Conservation (phyloP, 1,140 invertebrate genomes). For the Dendroctonus valens region DNA sequence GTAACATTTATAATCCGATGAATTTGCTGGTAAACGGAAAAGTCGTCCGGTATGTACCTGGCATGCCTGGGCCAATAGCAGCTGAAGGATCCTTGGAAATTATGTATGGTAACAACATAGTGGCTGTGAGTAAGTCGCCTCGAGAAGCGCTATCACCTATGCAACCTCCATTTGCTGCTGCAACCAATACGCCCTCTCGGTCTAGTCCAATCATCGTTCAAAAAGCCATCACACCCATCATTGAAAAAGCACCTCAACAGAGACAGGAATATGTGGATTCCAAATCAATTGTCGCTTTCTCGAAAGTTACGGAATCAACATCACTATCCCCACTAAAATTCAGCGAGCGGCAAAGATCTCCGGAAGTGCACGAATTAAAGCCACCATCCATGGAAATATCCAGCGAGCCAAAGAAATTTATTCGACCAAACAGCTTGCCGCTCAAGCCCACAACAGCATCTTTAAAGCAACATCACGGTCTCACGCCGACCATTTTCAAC, state of each 20-base stretch:
- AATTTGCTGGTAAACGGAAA: slow-evolving; percentile 64
- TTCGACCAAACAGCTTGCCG: slow-evolving; percentile 74
- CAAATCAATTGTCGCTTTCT: neutral
- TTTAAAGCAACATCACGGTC: slow-evolving; percentile 73
- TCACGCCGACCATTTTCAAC: slow-evolving; percentile 73
- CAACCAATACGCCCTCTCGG: neutral
- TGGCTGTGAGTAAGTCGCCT: slow-evolving; percentile 11
- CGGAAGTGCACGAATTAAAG: slow-evolving; percentile 5
- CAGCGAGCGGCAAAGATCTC: slow-evolving; percentile 11
- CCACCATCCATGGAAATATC: neutral
- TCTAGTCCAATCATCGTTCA: neutral
- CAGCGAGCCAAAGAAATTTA: slow-evolving; percentile 60
- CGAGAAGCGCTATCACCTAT: slow-evolving; percentile 12
- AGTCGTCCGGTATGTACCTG: slow-evolving; percentile 63
- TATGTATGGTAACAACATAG: slow-evolving; percentile 31
- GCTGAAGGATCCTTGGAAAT: slow-evolving; percentile 39
- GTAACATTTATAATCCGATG: slow-evolving; percentile 64
- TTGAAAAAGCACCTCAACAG: neutral
- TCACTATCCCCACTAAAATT: neutral
- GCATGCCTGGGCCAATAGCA: slow-evolving; percentile 73
- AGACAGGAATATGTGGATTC: neutral
- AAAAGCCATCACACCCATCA: slow-evolving; percentile 3
- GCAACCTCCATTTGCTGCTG: slow-evolving; percentile 5
- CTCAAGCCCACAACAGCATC: slow-evolving; percentile 78
- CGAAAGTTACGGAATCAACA: neutral